Conservation (phyloP, 2,797 vertebrate species). For the Percopsis omiscomaycus region DNA sequence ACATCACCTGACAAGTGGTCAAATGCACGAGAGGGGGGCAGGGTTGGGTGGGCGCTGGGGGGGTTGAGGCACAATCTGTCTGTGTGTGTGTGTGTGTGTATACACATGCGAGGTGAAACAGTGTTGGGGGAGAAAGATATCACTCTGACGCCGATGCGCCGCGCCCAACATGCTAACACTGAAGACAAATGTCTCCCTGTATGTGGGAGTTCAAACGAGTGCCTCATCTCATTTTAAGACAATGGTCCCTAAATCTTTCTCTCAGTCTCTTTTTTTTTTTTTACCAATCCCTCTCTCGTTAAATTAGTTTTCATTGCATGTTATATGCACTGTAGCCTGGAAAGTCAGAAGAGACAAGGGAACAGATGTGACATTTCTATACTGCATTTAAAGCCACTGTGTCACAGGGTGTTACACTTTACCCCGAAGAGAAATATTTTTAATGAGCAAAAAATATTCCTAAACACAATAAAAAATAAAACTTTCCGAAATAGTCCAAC, state of each 20-base stretch:
- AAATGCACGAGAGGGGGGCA: conserved; percentile 48
- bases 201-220: conserved; percentile 53
- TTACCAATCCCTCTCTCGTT: conserved; percentile 3
- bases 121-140: conserved; percentile 46
- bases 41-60: conserved; percentile 16
- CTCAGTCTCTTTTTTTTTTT: conserved; percentile 16
- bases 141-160: conserved; percentile 39
- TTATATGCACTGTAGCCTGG: too few species aligned
- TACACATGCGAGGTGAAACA: conserved; percentile 40
- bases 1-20: conserved; percentile 78
- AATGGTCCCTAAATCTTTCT: conserved; percentile 17
- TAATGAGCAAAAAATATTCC: background rate
- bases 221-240: conserved; percentile 37
- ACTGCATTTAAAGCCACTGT: background rate
- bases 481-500: conserved; percentile 15
- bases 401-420: background rate
- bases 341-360: too few species aligned
- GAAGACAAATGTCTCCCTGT: conserved; percentile 53
- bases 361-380: background rate
- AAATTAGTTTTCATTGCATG: conserved; percentile 27
- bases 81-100: conserved; percentile 24
- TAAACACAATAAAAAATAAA: conserved; percentile 1
- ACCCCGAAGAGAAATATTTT: conserved; percentile 1
- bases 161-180: conserved; percentile 32
- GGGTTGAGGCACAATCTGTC: background rate